Base-by-base conservation (phyloP, 1,140 invertebrate species). In the Brachionus rubens region DNA sequence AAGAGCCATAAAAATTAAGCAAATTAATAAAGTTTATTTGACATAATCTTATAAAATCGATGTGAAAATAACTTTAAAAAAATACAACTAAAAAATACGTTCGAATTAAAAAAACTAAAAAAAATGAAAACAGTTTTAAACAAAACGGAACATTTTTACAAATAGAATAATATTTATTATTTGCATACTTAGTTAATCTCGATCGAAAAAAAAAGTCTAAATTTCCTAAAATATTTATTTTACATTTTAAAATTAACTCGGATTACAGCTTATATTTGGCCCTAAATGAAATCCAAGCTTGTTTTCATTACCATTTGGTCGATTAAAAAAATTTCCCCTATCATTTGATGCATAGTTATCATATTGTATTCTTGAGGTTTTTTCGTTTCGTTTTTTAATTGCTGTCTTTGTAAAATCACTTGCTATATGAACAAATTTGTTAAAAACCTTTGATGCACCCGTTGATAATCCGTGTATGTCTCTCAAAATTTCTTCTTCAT, bases 211-310 rank as follows among this genome's bases (percentile, higher is more conserved):
- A 36, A 36, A 36, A n/a, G n/a, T n/a, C n/a, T 36, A 36, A 36
- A 36, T 5, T 36, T 5, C 3, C 33, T 36, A 9, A 9, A 5
- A 36, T 36, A 36, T 36, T 36, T 36, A 5, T 36, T 36, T 5
- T 5, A 36, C 9, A 36, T 36, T 36, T 5, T 5, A 3, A 36
- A 5, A 7, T 36, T 43, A 65, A n/a, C 59, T 65, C 28, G 33
- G 59, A 65, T 65, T 65, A 41, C 59, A 65, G 14, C 59, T 65
- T n/a, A 65, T 65, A 12, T 43, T 24, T 43, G 59, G 59, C 12
- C 40, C 41, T 46, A 65, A 21, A 43, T 19, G 19, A 43, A 65
- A 43, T 24, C 40, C 40, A 24, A 65, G 40, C n/a, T 26, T 41
- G 24, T 43, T 65, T 24, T 65, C 59, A 43, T 24, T 43, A 5